Conservation (phyloP, 2,797 vertebrate species). For the Silurus lanzhouensis region DNA sequence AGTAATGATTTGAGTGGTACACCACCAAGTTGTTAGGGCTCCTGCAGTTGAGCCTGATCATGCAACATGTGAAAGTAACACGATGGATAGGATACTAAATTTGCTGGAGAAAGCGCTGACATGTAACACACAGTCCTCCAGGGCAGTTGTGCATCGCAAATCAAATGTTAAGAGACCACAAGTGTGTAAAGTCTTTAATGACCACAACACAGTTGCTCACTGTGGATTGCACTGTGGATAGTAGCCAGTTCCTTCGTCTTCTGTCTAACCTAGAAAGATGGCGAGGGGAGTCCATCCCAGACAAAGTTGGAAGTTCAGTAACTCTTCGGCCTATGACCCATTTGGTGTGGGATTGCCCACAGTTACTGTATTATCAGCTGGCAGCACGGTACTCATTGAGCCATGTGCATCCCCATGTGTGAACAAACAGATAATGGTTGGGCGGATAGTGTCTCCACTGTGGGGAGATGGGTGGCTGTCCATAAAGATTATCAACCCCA, state of each 20-base stretch:
- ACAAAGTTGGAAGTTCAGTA: neutral
- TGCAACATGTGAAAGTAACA: neutral
- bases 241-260: neutral
- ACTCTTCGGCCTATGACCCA: neutral
- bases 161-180: no score
- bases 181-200: neutral
- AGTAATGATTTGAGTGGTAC: no score
- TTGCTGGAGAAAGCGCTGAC: neutral
- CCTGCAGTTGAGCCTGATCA: neutral
- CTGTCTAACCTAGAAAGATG: neutral
- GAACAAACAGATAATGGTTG: no score
- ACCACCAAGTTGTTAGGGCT: no score
- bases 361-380: no score
- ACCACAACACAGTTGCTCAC: neutral
- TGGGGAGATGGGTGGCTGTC: no score
- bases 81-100: neutral
- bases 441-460: no score
- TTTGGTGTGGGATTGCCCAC: neutral
- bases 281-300: neutral
- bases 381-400: no score
- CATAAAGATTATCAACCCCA: no score
- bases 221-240: neutral
- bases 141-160: no score
- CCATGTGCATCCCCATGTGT: no score
- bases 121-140: neutral